Evolutionary conservation across 2,797 vertebrate genomes (phyloP), one percentile per base, ranked within the genome.

Genomic region (Geranospiza caerulescens): DNA sequence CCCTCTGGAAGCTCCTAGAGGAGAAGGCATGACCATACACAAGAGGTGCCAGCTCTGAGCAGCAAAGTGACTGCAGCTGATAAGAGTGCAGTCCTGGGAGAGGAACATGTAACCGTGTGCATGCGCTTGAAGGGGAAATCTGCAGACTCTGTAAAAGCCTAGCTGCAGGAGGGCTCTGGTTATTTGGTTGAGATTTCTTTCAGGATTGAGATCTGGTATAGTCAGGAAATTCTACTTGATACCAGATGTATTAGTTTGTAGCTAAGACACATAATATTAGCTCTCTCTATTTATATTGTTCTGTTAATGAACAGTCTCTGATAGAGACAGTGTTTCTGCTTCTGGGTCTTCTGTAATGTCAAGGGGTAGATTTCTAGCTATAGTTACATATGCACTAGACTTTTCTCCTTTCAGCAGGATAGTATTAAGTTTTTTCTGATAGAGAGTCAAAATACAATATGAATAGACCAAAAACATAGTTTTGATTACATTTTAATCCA

Each of bases 51-150:
- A 38, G 25, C n/a, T 45, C 59, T 47, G 55, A 40, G 40, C 53
- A 42, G 55, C 31, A 20, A 34, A 22, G 59, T 27, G 74, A 29
- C 25, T 50, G 45, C 45, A 13, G 66, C 66, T 42, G 55, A 20
- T 34, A 10, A 12, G 36, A 45, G 29, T 38, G 44, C 17, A 15
- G 58, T 45, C 33, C 38, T 17, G 19, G 60, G 75, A 48, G 60
- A 42, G 53, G 75, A 45, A 20, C 7, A 0, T 3, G 22, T 33
- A 42, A 27, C 12, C 1, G 2, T 3, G 11, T 9, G 27, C 1
- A 1, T 11, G 16, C 12, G 9, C 34, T 44, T 11, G 15, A 27
- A 34, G 53, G 33, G 40, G 27, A 40, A 60, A 34, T 16, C 42
- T 62, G 38, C n/a, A 45, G 21, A 11, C 50, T 21, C 62, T 40